phyloP scores from a whole-genome alignment of 2,888 invertebrate species.

The Syritta pipiens region DNA sequence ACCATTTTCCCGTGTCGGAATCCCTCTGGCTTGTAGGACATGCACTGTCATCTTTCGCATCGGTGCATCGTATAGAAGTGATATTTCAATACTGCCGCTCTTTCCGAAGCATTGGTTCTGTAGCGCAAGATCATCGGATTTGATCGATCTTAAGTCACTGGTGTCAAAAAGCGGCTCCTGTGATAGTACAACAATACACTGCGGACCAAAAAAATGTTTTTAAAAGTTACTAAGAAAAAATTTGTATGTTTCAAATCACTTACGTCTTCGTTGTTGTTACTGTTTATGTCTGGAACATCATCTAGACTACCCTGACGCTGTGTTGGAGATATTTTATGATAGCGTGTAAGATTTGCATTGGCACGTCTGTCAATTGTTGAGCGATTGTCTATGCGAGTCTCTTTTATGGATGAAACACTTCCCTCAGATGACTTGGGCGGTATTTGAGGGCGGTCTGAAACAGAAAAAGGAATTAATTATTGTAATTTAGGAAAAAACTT shows the following conservation, averaged over 20 bases:
- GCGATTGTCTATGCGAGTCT: conserved; percentile 84
- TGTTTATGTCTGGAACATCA: conserved; percentile 81
- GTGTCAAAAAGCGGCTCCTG: conserved; percentile 80
- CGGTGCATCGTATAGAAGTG: conserved; percentile 93
- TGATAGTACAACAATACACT: conserved; percentile 81
- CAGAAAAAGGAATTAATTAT: background rate
- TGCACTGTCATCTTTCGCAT: conserved; percentile 96
- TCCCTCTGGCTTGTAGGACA: conserved; percentile 91
- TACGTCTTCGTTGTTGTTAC: conserved; percentile 86
- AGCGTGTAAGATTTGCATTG: conserved; percentile 72
- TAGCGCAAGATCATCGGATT: conserved; percentile 78
- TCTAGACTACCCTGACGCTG: conserved; percentile 76
- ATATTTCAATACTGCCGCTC: conserved; percentile 91
- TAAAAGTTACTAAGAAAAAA: no score
- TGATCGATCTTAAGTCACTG: conserved; percentile 78
- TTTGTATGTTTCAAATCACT: no score
- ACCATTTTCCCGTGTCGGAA: conserved; percentile 86
- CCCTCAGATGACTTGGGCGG: conserved; percentile 70
- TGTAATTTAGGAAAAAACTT: background rate
- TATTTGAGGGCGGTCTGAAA: conserved; percentile 71
- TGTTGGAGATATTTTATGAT: conserved; percentile 73
- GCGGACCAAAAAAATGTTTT: conserved; percentile 49
- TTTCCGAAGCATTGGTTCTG: conserved; percentile 79
- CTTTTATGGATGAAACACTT: conserved; percentile 80
- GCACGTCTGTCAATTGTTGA: conserved; percentile 68